These are phyloP conservation scores for Salticus scenicus DNA, from an alignment of 2,888 invertebrate genomes.

Conservation along the genomic window DNA sequence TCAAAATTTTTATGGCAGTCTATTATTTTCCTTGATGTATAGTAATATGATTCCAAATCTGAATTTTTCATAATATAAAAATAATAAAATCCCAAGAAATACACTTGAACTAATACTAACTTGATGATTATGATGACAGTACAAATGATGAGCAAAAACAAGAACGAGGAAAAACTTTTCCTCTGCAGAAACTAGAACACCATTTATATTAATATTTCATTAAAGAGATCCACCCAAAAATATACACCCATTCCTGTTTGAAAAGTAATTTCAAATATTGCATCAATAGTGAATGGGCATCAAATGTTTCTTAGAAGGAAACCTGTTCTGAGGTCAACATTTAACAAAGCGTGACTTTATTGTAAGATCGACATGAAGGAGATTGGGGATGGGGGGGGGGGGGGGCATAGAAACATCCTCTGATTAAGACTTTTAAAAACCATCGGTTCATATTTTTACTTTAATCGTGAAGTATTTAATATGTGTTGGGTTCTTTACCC, in stretches of 20 bases:
- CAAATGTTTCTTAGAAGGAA: conserved; percentile 2
- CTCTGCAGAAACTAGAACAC: neutral
- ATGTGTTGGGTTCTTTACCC: neutral
- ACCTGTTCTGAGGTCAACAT: conserved; percentile 43
- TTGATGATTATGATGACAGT: no score
- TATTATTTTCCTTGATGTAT: no score
- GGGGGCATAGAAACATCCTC: neutral
- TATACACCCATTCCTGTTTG: neutral
- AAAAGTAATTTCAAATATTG: neutral
- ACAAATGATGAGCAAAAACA: no score
- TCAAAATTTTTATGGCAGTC: no score
- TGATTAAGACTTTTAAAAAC: neutral
- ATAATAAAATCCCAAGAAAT: no score
- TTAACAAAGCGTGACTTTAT: conserved; percentile 23
- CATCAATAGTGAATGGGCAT: neutral
- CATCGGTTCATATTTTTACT: neutral
- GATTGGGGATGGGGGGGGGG: no score
- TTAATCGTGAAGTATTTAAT: neutral
- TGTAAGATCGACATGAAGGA: neutral
- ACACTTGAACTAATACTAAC: no score
- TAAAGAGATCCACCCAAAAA: neutral
- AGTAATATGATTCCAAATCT: no score
- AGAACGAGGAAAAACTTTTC: neutral
- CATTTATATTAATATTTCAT: no score
- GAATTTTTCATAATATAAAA: no score